Evolutionary conservation across 2,113 vertebrate genomes (phyloP), one percentile per base, ranked within the genome.

Genomic region (Labeo rohita): DNA sequence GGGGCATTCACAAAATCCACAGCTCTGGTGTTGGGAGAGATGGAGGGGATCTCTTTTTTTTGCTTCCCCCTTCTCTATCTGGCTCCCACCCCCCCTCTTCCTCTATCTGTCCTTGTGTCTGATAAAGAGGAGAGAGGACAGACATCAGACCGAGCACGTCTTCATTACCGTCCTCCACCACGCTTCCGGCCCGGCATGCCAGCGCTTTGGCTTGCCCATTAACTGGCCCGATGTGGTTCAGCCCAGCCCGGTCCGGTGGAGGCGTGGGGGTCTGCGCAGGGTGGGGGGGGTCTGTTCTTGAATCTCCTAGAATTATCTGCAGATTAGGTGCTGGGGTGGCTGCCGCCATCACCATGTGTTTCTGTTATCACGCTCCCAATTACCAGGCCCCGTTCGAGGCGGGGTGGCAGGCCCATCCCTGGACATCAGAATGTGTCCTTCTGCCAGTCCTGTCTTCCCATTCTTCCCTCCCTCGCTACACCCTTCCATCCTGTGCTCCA

Each of bases 391-490:
- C 4, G 73, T 47, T 85, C 80, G 49, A 77, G 84, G 84, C 80
- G 45, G 84, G 87, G 61, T 75, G 63, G 85, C 77, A 13, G n/a
- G 77, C 47, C 83, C 82, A 90, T 88, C 88, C 91, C 88, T 91
- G 90, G 92, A 93, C 92, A 93, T 94, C 92, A 92, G 93, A 93
- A 88, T 91, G 88, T 84, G 89, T 92, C 91, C 90, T 90, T 92
- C 91, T 92, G 90, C 81, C 65, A 72, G 81, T 72, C 43, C 90
- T 90, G 86, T 80, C n/a, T 86, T 73, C 72, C 56, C 56, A 59
- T 84, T 47, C 54, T 47, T 54, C 59, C 66, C 36, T 87, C 88
- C 89, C 78, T 80, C 43, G 10, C 59, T 66, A 73, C 72, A 74
- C 72, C 90, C 87, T 90, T 90, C 89, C 91, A 82, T 91, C 90